phyloP scores from a whole-genome alignment of 1,140 invertebrate genomes.

The Sesamia nonagrioides region DNA sequence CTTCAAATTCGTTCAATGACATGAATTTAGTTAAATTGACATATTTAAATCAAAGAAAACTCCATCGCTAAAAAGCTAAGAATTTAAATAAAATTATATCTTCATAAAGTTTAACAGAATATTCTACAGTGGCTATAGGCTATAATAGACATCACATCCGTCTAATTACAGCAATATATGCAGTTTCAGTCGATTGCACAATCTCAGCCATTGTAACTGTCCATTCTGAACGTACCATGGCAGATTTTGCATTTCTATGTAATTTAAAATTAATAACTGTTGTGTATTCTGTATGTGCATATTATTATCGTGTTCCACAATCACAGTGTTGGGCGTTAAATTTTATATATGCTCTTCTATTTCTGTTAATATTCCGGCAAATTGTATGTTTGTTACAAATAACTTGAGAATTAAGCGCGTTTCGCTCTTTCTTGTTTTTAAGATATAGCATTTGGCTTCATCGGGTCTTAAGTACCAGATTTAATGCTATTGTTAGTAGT shows the following conservation, averaged over 20 bases:
- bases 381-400: slow-evolving; percentile 12
- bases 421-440: too few relatives aligned
- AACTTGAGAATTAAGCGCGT: too few relatives aligned
- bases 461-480: too few relatives aligned
- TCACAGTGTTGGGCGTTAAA: neutral
- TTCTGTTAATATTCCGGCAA: slow-evolving; percentile 1
- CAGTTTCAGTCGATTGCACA: slow-evolving; percentile 15
- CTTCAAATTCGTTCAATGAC: too few relatives aligned
- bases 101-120: too few relatives aligned
- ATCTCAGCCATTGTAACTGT: slow-evolving; percentile 28
- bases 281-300: slow-evolving; percentile 32
- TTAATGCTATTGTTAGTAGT: too few relatives aligned
- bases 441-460: too few relatives aligned
- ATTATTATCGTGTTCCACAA: slow-evolving; percentile 24
- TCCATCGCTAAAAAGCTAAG: too few relatives aligned
- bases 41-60: too few relatives aligned
- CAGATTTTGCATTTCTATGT: slow-evolving; percentile 46
- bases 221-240: neutral
- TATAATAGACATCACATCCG: neutral
- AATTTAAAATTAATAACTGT: slow-evolving; percentile 49
- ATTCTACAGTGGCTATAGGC: neutral
- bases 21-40: too few relatives aligned
- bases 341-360: neutral
- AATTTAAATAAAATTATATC: too few relatives aligned
- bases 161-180: neutral